A percentile compares a stretch with the other conserved stretches of the same genome.
Evolutionary conservation across 2,113 vertebrate genomes (phyloP).

Genomic region (Stegastes partitus): DNA sequence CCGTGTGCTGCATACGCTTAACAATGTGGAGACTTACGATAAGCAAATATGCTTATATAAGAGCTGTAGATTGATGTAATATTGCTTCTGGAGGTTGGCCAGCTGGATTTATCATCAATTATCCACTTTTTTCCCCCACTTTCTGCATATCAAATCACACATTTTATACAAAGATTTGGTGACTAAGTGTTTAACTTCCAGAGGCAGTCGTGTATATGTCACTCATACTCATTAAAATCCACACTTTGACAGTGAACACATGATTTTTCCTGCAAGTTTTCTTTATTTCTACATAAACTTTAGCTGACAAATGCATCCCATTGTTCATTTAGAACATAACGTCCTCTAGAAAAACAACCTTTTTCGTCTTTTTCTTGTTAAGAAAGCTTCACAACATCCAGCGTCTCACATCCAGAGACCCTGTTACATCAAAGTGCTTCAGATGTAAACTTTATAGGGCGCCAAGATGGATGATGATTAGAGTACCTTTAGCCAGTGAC

Average conservation of each 20-base stretch:
- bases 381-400: not conserved
- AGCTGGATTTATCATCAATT: not conserved
- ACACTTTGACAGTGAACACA: not conserved
- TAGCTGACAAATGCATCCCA: not conserved
- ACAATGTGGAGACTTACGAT: conserved; percentile 14
- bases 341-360: not conserved
- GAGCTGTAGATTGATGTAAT: not conserved
- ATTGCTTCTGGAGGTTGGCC: not conserved
- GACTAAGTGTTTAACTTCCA: not conserved
- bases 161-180: not conserved
- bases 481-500: not conserved
- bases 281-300: not conserved
- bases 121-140: no score
- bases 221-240: not conserved
- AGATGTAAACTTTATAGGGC: not conserved
- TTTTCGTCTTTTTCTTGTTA: not conserved
- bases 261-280: not conserved
- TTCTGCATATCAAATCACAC: no score
- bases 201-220: no score
- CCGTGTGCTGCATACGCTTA: not conserved
- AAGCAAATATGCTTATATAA: not conserved
- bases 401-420: not conserved
- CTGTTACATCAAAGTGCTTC: not conserved
- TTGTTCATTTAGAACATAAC: not conserved
- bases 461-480: conserved; percentile 10